Evolutionary conservation across 2,113 vertebrate genomes (phyloP), one percentile per base, ranked within the genome.

Genomic region (Cisticola juncidis): DNA sequence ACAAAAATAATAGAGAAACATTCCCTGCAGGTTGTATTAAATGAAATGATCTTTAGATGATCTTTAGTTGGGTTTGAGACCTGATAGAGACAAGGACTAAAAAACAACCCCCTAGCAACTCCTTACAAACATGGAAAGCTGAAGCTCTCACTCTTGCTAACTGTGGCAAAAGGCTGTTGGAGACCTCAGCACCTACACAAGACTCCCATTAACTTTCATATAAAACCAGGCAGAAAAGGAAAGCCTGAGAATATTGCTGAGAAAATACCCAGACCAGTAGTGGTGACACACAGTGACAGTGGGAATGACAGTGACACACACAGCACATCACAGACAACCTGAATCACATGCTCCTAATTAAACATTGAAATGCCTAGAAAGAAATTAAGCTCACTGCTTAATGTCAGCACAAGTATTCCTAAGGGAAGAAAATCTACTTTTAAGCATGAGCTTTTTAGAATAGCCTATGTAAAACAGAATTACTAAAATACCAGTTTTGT

Each of bases 271-370:
- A 90, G 21, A 57, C 10, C 23, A 14, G 8, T 20, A 33, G 5
- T 5, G 12, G 28, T 28, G 38, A 53, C 42, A 68, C 35, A 58
- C 16, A 60, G 22, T 26, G 33, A 44, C 17, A 44, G 25, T 2
- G 2, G 44, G 44, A 58, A 76, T 36, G 26, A 12, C 44, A 89
- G 51, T 4, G 17, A 78, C 48, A 82, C 65, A 71, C 31, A 29
- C 9, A 40, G 42, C 1, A 0, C 26, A 53, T 12, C 68, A 77
- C 0, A 0, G 38, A 62, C 35, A 61, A 69, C 6, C 21, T 29
- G 33, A 64, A 86, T 64, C 28, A 61, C 12, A 14, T 3, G 7
- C 38, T 70, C n/a, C 42, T 42, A 74, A 71, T 28, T 35, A 54
- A 91, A 85, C 25, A 54, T 23, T 35, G 33, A 71, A 92, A 81